phyloP scores from a whole-genome alignment of 2,797 vertebrate species.

The Coendou prehensilis region DNA sequence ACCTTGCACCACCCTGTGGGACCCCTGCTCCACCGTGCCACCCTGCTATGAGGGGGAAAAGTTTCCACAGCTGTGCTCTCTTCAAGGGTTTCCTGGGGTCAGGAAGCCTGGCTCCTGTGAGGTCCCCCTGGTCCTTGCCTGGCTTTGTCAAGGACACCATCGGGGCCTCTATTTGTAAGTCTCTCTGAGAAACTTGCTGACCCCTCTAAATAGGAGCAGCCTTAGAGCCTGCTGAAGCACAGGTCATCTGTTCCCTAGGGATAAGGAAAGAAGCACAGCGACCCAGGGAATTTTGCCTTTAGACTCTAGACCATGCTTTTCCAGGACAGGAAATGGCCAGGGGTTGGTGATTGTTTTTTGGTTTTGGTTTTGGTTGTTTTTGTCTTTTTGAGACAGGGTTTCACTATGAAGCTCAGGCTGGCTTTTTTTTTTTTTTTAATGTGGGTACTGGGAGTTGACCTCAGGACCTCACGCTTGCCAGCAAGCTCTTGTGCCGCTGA shows the following conservation, averaged over 20 bases:
- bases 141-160: background rate
- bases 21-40: background rate
- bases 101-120: background rate
- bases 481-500: no score
- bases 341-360: background rate
- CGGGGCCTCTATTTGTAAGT: background rate
- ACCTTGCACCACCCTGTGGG: background rate
- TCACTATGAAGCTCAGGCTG: no score
- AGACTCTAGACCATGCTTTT: background rate
- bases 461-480: no score
- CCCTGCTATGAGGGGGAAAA: rapidly evolving
- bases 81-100: background rate
- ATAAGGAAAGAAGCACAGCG: background rate
- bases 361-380: no score
- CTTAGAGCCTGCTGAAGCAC: background rate
- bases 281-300: background rate
- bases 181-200: background rate
- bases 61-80: background rate
- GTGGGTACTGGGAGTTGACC: no score
- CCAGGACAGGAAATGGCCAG: no score
- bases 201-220: slow-evolving; percentile 16
- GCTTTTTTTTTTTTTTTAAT: no score
- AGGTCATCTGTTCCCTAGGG: background rate
- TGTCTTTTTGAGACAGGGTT: no score
- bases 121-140: background rate